A percentile compares a stretch with the other conserved stretches of the same genome.
These are phyloP conservation scores for Alauda arvensis DNA, from an alignment of 2,797 vertebrate genomes.

Conservation along the genomic window DNA sequence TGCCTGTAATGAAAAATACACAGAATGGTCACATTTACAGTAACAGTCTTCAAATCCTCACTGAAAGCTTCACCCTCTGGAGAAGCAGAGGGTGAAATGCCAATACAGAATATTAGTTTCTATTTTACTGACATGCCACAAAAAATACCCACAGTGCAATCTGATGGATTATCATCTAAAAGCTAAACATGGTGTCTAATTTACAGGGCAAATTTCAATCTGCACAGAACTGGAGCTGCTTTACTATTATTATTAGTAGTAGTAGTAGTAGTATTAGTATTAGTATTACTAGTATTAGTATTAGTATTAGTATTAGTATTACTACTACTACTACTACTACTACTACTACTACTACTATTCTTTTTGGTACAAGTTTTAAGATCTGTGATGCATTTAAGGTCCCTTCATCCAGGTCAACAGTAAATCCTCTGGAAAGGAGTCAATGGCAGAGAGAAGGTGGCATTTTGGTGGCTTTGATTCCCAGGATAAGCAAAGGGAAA, in stretches of 20 bases:
- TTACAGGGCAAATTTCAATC: neutral
- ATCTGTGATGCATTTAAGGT: neutral
- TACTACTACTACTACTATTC: no score
- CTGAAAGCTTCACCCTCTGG: neutral
- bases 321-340: no score
- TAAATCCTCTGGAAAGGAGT: neutral
- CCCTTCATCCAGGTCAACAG: neutral
- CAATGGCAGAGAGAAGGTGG: neutral
- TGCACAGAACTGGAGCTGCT: neutral
- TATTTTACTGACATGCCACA: neutral
- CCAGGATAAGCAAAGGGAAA: neutral
- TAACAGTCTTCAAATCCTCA: neutral
- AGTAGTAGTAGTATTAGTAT: neutral
- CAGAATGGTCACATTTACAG: neutral
- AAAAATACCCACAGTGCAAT: conserved; percentile 1
- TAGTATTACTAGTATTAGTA: no score
- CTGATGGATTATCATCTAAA: neutral
- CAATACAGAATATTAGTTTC: neutral
- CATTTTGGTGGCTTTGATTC: neutral
- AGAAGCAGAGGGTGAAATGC: neutral
- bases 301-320: no score
- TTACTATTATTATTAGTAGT: neutral
- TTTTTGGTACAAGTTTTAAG: neutral
- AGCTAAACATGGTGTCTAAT: neutral
- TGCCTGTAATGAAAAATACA: neutral